Evolutionary conservation across 2,113 vertebrate species (phyloP).

Genomic region (Python bivittatus): DNA sequence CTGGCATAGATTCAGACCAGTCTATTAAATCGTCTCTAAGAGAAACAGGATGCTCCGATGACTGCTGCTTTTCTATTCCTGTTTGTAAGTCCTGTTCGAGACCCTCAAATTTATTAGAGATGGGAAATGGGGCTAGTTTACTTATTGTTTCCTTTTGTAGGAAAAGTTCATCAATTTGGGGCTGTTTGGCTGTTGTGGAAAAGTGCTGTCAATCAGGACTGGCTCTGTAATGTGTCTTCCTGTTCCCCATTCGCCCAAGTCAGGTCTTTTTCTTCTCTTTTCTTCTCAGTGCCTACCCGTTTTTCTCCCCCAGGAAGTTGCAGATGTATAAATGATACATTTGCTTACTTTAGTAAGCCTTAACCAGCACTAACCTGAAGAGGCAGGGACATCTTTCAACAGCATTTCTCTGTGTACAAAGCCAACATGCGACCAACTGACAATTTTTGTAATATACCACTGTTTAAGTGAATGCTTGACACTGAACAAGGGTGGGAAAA

Average conservation of each 20-base stretch:
- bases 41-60: background rate
- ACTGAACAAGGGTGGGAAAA: conserved; percentile 55
- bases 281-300: background rate
- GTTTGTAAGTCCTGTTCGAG: background rate
- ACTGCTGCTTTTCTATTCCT: background rate
- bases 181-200: background rate
- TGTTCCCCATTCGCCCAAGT: background rate
- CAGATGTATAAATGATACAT: background rate
- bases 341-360: background rate
- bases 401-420: conserved; percentile 40
- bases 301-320: background rate
- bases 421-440: conserved; percentile 51
- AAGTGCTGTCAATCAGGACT: background rate
- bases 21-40: background rate
- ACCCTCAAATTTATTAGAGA: background rate
- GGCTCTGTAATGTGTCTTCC: background rate
- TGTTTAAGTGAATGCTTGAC: conserved; percentile 45
- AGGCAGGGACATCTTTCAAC: background rate
- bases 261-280: background rate
- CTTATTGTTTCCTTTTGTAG: background rate
- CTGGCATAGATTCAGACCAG: background rate
- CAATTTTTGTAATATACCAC: conserved; percentile 46
- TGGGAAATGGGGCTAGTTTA: background rate
- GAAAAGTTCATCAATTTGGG: background rate
- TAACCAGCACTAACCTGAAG: background rate